Conservation (phyloP, 1,140 invertebrate genomes). For the Aporrectodea caliginosa region DNA sequence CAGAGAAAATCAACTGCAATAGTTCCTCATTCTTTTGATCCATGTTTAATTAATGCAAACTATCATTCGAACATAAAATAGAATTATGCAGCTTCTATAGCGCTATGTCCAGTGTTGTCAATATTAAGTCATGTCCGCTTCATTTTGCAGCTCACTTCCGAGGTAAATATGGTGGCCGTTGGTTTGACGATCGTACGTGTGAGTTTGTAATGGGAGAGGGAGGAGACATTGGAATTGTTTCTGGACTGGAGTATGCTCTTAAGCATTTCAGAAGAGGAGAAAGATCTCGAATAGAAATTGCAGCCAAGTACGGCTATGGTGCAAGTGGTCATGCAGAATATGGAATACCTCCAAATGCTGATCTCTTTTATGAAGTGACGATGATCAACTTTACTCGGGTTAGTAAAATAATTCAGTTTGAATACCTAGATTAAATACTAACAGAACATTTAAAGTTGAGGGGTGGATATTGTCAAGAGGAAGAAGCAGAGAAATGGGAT, state of each 20-base stretch:
- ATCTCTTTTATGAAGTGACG: constrained; percentile 72
- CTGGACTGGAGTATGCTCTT: constrained; percentile 79
- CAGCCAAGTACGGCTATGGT: constrained; percentile 76
- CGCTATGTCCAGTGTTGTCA: too few species aligned
- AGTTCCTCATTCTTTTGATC: too few species aligned
- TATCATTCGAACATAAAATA: too few species aligned
- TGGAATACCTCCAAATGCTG: constrained; percentile 73
- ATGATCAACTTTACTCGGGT: constrained; percentile 80
- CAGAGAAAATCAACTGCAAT: too few species aligned
- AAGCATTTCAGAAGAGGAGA: constrained; percentile 78
- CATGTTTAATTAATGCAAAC: too few species aligned
- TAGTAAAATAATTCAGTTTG: too few species aligned
- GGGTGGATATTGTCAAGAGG: too few species aligned
- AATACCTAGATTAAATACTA: too few species aligned
- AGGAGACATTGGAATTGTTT: constrained; percentile 67
- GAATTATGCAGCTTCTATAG: too few species aligned
- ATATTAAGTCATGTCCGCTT: too few species aligned
- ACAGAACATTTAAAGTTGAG: too few species aligned
- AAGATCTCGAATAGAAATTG: constrained; percentile 70
- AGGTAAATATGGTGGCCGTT: constrained; percentile 65
- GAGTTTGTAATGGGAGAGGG: constrained; percentile 85
- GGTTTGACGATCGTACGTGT: constrained; percentile 73
- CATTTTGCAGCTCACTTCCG: constrained; percentile 68
- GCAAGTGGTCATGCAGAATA: constrained; percentile 66
- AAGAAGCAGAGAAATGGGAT: too few species aligned